Evolutionary conservation across 1,140 invertebrate species (phyloP), one percentile per base, ranked within the genome.

Genomic region (Leucophenga varia): DNA sequence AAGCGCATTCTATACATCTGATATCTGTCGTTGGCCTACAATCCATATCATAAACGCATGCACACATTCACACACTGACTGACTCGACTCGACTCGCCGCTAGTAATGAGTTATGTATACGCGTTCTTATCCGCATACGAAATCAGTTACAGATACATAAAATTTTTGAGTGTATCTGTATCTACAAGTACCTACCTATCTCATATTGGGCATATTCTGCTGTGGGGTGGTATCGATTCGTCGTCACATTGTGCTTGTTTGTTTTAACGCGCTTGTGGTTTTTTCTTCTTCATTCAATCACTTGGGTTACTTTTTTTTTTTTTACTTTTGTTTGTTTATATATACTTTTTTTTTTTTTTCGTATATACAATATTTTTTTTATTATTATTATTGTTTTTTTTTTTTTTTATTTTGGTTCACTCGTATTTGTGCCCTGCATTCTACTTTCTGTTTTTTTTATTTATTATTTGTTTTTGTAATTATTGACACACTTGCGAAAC

Each of bases 91-190:
- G 16, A 14, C n/a, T n/a, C n/a, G n/a, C n/a, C n/a, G n/a, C n/a
- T 55, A 44, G 64, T 67, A 67, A 67, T 67, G 63, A 67, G 59
- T 67, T 67, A 67, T 67, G 63, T 67, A n/a, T n/a, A 59, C 51
- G 48, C 59, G 63, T 68, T 67, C 63, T 67, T 67, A 67, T 67
- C 63, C 64, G 31, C 9, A n/a, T 14, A 4, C 13, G 40, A 61
- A 59, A 55, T 51, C 55, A 52, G 49, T 61, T 61, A 54, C 58
- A 55, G 53, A 22, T 57, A 39, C 34, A n/a, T n/a, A n/a, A 53
- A 49, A 43, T 52, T 38, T 7, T 31, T 8, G 43, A 37, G 28
- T 28, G 38, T 25, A 37, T 40, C 28, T 51, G 43, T 40, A 49
- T 53, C 46, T 49, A 43, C 17, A 39, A 31, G 17, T 38, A 41